These are phyloP conservation scores for Sula dactylatra DNA, from an alignment of 2,113 vertebrate genomes.

Conservation along the genomic window DNA sequence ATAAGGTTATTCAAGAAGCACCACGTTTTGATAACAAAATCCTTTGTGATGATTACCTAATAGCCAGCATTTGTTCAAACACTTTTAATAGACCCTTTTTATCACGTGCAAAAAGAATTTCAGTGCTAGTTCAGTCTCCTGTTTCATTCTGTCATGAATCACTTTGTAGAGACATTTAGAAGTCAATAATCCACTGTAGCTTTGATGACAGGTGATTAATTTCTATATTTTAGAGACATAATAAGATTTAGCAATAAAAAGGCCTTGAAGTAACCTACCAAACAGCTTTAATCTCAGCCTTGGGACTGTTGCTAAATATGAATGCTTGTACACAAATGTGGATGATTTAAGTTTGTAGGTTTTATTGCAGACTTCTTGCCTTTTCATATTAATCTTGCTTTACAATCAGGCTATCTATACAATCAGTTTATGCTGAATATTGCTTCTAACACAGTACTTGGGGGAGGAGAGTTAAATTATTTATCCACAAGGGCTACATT, in stretches of 20 bases:
- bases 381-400: conserved; percentile 79
- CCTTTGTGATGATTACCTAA: conserved; percentile 81
- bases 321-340: conserved; percentile 79
- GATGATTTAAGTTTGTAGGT: conserved; percentile 78
- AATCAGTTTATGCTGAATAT: conserved; percentile 71
- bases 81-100: conserved; percentile 80
- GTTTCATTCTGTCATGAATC: conserved; percentile 85
- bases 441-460: conserved; percentile 59
- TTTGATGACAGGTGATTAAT: conserved; percentile 88
- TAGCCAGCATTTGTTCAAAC: conserved; percentile 78
- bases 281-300: conserved; percentile 85
- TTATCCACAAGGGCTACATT: conserved; percentile 68
- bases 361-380: conserved; percentile 78
- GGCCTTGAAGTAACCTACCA: conserved; percentile 86
- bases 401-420: conserved; percentile 75
- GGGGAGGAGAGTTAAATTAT: conserved; percentile 50
- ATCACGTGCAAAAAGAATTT: conserved; percentile 79
- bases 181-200: conserved; percentile 85
- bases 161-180: conserved; percentile 85
- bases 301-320: conserved; percentile 83
- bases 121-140: conserved; percentile 78
- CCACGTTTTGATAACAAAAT: conserved; percentile 77
- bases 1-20: conserved; percentile 71
- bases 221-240: conserved; percentile 86
- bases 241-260: conserved; percentile 87